A percentile compares a stretch with the other conserved stretches of the same genome.
phyloP scores from a whole-genome alignment of 2,113 vertebrate genomes.

The Motacilla tschutschensis region DNA sequence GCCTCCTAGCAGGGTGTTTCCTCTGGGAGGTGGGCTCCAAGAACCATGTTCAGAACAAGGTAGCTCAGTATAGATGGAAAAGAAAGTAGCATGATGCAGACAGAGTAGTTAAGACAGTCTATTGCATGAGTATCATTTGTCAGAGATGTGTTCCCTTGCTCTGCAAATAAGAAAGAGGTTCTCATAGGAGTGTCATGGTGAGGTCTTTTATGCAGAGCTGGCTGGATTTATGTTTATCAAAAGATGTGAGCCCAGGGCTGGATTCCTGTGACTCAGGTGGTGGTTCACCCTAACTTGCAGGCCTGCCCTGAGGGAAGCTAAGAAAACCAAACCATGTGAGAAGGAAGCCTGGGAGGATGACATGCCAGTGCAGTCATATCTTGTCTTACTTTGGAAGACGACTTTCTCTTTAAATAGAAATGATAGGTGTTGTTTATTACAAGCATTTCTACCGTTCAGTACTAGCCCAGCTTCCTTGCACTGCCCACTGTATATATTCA shows the following conservation, averaged over 20 bases:
- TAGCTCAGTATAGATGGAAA: background rate
- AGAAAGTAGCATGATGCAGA: background rate
- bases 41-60: background rate
- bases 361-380: background rate
- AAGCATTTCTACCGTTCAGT: background rate
- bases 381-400: background rate
- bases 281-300: background rate
- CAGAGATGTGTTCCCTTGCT: background rate
- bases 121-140: background rate
- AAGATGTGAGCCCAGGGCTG: background rate
- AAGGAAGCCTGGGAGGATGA: background rate
- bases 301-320: background rate
- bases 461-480: background rate
- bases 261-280: background rate
- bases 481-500: background rate
- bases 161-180: background rate
- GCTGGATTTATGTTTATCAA: background rate
- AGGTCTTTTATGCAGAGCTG: background rate
- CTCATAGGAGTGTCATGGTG: background rate
- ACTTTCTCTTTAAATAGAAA: background rate
- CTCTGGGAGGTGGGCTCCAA: background rate
- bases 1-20: background rate
- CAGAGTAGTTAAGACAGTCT: background rate
- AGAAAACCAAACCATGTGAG: background rate
- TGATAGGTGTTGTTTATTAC: background rate